These are phyloP conservation scores for Cylloceria caligata DNA, from an alignment of 2,888 invertebrate species.

Conservation along the genomic window DNA sequence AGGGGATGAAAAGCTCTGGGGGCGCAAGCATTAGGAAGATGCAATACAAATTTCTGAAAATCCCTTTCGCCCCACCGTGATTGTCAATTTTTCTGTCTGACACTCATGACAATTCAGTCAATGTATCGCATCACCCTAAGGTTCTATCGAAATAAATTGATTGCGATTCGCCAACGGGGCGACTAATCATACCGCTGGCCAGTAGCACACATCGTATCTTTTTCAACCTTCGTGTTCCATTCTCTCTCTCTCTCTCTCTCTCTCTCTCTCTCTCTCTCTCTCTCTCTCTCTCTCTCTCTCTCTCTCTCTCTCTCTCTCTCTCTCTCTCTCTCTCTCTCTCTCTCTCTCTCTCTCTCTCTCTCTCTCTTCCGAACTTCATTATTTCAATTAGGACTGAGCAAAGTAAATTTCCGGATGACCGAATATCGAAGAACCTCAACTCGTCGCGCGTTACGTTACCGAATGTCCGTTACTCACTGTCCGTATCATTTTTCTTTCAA, in stretches of 20 bases:
- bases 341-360: background rate
- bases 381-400: conserved; percentile 40
- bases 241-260: background rate
- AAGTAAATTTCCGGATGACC: conserved; percentile 44
- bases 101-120: background rate
- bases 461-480: conserved; percentile 12
- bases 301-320: background rate
- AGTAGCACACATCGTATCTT: background rate
- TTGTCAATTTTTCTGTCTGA: background rate
- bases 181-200: conserved; percentile 4
- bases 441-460: conserved; percentile 2
- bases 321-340: background rate
- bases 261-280: background rate
- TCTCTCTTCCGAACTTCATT: conserved; percentile 25
- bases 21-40: background rate
- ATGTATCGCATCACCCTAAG: background rate
- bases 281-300: background rate
- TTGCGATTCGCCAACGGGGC: background rate
- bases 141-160: background rate
- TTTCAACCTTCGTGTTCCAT: background rate
- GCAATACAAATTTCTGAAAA: background rate
- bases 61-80: background rate
- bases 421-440: conserved; percentile 45
- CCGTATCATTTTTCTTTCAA: background rate
- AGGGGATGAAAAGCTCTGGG: background rate